These are phyloP conservation scores for Tridacna crocea DNA, from an alignment of 2,888 invertebrate species.

Conservation along the genomic window DNA sequence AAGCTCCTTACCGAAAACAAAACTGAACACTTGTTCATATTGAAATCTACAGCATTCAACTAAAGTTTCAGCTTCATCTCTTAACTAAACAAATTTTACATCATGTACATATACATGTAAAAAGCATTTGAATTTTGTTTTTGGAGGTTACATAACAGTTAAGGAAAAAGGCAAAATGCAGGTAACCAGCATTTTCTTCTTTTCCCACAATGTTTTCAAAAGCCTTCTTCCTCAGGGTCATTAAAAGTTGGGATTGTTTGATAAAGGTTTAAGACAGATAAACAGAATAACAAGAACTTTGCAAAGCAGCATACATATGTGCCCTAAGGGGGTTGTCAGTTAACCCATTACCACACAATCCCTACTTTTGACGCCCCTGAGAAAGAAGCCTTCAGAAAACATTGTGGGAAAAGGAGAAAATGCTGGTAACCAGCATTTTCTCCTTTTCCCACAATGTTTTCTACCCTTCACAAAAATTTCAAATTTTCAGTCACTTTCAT, in stretches of 20 bases:
- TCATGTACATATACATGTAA: too few relatives aligned
- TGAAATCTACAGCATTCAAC: neutral
- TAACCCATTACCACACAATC: too few relatives aligned
- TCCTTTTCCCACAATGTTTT: constrained; percentile 17
- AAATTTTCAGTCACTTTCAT: too few relatives aligned
- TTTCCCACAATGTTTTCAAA: constrained; percentile 19
- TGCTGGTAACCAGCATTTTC: constrained; percentile 6
- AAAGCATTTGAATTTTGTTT: too few relatives aligned
- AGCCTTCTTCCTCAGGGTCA: too few relatives aligned
- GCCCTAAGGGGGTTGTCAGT: too few relatives aligned
- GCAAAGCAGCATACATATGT: too few relatives aligned
- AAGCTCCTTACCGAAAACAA: neutral
- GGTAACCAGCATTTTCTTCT: constrained; percentile 2
- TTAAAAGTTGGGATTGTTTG: too few relatives aligned
- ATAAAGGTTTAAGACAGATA: too few relatives aligned
- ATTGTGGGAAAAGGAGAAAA: neutral
- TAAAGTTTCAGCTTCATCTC: neutral
- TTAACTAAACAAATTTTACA: neutral
- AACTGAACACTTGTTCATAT: neutral
- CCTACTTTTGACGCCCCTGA: too few relatives aligned
- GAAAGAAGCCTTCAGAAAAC: neutral
- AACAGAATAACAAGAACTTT: too few relatives aligned
- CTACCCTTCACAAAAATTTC: neutral
- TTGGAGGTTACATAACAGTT: too few relatives aligned
- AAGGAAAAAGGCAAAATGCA: neutral